phyloP scores from a whole-genome alignment of 2,113 vertebrate species.

The Aleadryas rufinucha region DNA sequence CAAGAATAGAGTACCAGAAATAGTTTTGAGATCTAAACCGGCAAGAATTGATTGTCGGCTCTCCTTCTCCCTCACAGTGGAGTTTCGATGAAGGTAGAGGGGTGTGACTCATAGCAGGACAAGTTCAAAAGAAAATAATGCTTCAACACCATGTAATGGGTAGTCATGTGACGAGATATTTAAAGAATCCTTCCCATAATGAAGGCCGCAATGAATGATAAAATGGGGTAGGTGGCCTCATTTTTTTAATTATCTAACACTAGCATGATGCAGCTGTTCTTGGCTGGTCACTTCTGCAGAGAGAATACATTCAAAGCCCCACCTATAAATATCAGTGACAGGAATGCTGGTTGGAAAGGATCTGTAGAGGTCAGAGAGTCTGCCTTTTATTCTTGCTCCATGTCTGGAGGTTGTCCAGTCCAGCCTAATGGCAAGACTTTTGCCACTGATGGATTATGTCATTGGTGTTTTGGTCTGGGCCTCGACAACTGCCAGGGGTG shows the following conservation, averaged over 20 bases:
- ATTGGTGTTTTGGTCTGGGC: background rate
- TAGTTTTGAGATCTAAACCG: background rate
- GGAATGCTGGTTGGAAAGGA: background rate
- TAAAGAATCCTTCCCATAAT: background rate
- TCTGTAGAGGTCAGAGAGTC: background rate
- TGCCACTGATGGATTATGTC: background rate
- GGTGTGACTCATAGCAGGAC: background rate
- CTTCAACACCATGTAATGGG: fast-evolving
- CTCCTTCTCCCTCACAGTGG: background rate
- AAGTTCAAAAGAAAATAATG: background rate
- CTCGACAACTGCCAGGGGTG: background rate
- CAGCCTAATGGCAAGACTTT: background rate
- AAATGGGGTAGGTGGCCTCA: background rate
- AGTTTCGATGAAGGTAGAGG: background rate
- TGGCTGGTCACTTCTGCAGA: background rate
- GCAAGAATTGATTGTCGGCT: background rate
- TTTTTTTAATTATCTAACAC: background rate
- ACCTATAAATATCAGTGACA: background rate
- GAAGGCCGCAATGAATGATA: background rate
- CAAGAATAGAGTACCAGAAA: background rate
- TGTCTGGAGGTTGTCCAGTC: background rate
- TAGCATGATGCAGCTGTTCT: background rate
- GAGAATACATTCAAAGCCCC: background rate
- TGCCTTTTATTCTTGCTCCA: background rate
- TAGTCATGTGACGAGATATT: background rate